Evolutionary conservation across 2,888 invertebrate species (phyloP).

Genomic region (Lepetodrilus schrolli): DNA sequence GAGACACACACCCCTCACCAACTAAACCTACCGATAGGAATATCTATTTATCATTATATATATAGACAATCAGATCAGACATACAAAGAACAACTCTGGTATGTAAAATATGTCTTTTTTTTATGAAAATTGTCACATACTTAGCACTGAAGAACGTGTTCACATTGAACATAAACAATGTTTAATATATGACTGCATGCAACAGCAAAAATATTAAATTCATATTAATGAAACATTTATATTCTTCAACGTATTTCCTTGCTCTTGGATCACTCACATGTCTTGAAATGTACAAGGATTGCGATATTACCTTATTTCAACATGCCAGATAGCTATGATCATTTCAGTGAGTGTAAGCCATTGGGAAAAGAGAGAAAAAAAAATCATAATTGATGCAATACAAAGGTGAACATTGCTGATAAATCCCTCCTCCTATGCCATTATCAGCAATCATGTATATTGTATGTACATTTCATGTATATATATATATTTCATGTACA

Average conservation of each 20-base stretch:
- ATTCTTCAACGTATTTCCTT: too few species aligned
- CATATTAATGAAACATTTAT: not conserved
- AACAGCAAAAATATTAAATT: not conserved
- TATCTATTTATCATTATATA: too few species aligned
- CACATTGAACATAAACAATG: not conserved
- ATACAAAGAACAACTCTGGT: not conserved
- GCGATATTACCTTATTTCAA: constrained; percentile 23
- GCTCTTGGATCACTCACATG: too few species aligned
- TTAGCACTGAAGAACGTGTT: not conserved
- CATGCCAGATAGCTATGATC: constrained; percentile 14
- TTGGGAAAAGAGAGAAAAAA: constrained; percentile 26
- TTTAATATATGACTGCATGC: not conserved
- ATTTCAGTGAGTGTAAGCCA: constrained; percentile 17
- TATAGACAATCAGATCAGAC: too few species aligned
- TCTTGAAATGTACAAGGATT: not conserved
- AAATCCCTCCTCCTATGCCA: not conserved
- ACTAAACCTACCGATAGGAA: too few species aligned
- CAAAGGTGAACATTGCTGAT: not conserved
- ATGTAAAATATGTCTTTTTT: not conserved
- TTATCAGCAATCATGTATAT: not conserved
- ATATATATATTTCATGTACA: not conserved
- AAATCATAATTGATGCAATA: constrained; percentile 16
- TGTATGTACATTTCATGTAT: not conserved
- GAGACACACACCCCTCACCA: too few species aligned
- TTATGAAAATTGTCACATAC: not conserved